Base-by-base conservation (phyloP, 2,113 vertebrate genomes). In the Rhynchomys soricoides region DNA sequence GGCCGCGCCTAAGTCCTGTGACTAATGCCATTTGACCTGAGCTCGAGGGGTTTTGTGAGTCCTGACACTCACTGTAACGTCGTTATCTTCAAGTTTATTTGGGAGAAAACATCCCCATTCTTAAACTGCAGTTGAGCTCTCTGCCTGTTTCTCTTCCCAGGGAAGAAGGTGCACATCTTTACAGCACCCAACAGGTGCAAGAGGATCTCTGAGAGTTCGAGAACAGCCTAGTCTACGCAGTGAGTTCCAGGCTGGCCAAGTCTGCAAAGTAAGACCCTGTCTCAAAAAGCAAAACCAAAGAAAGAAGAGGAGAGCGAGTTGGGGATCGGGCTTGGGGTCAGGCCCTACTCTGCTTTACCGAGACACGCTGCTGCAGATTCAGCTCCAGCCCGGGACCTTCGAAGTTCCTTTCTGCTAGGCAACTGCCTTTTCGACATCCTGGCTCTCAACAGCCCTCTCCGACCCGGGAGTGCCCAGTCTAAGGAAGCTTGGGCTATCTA, bases 21-120 rank as follows among this genome's bases (percentile, higher is more conserved):
- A 99, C 99, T 99, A 99, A 99, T 98, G 98, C 98, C 95, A 95
- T 99, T 99, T 99, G 98, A 99, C 98, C 99, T 97, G 96, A 98
- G 98, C 45, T 5, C 97, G 98, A 26, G 97, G 95, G 96, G 95
- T 98, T 98, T 98, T 98, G 98, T 98, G 98, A 98, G 98, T 95
- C 98, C 98, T 99, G 98, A 98, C 98, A 98, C 98, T 99, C 98
- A 98, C 97, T 98, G 98, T 98, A 98, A 98, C 97, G 98, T 98
- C 97, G 97, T 99, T 99, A 99, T 99, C 98, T 99, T 98, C 98
- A 97, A 97, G 98, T 99, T 98, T 98, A 98, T 98, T 98, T 99
- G 95, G 97, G 96, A 98, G 98, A 98, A 98, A 98, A 98, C 98
- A 96, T 92, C 98, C 81, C 19, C 90, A 90, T 79, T 78, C 97